Evolutionary conservation across 2,888 invertebrate genomes (phyloP).

Genomic region (Drosophila colorata): DNA sequence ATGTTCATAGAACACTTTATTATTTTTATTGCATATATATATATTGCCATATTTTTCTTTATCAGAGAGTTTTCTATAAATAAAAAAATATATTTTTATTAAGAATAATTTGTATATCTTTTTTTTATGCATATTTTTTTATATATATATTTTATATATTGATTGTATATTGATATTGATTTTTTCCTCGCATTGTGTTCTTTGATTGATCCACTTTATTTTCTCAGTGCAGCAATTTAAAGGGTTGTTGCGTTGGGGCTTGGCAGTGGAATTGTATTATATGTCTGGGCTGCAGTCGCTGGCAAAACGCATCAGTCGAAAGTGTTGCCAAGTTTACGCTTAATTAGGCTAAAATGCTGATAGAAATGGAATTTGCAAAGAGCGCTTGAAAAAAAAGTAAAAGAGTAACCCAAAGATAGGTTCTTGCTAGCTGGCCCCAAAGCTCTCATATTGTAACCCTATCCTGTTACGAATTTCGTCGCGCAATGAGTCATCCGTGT

Average conservation of each 20-base stretch:
- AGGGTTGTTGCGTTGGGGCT: no score
- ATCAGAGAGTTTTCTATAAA: no score
- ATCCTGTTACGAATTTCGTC: conserved; percentile 35
- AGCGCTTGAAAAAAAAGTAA: neutral
- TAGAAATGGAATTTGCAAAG: conserved; percentile 21
- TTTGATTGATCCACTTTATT: neutral
- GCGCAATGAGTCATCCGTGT: conserved; percentile 63
- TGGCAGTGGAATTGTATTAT: conserved; percentile 20
- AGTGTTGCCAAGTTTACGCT: conserved; percentile 76
- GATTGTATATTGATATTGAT: no score
- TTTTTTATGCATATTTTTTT: neutral
- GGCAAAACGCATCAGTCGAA: conserved; percentile 34
- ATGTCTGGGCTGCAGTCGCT: conserved; percentile 39
- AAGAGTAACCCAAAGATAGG: neutral
- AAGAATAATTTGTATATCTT: no score
- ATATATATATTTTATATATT: no score
- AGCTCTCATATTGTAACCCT: conserved; percentile 1
- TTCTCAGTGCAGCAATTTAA: neutral
- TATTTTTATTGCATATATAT: no score
- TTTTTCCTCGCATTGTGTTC: neutral
- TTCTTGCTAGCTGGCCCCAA: neutral
- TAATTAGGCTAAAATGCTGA: conserved; percentile 75
- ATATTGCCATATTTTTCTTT: no score
- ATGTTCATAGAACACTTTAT: no score
- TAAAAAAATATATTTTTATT: no score